phyloP scores from a whole-genome alignment of 1,140 invertebrate genomes.

The Hormaphis cornu region DNA sequence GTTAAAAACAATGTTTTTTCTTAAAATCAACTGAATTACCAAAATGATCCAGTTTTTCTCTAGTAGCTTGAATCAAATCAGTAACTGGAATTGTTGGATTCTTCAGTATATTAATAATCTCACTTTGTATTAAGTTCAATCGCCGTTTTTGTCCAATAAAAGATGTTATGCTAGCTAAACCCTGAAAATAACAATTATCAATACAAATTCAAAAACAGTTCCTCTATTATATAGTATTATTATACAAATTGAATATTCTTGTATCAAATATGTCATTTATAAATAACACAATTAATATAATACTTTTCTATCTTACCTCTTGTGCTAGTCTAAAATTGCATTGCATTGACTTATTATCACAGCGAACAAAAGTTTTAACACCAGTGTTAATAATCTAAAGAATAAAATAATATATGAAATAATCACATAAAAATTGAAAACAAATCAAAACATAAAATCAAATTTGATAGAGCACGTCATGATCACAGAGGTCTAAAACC shows the following conservation, averaged over 20 bases:
- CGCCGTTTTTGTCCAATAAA: constrained; percentile 54
- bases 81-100: constrained; percentile 61
- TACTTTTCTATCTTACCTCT: constrained; percentile 47
- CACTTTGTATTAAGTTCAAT: constrained; percentile 60
- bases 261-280: neutral
- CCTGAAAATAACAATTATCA: constrained; percentile 44
- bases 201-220: neutral
- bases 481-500: too few species aligned
- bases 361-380: constrained; percentile 80
- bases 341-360: constrained; percentile 76
- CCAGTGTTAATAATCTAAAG: constrained; percentile 82
- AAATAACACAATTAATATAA: constrained; percentile 1
- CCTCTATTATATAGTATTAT: too few species aligned
- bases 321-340: constrained; percentile 65
- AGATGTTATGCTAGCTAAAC: constrained; percentile 56
- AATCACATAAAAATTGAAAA: neutral
- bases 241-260: too few species aligned
- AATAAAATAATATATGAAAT: constrained; percentile 9
- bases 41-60: constrained; percentile 54
- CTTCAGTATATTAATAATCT: constrained; percentile 67
- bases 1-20: constrained; percentile 35
- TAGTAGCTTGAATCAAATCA: constrained; percentile 52
- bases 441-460: too few species aligned
- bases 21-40: constrained; percentile 45
- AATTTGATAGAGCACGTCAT: too few species aligned